Base-by-base conservation (phyloP, 92 coral and sea anemone species). In the Heteractis magnifica region DNA sequence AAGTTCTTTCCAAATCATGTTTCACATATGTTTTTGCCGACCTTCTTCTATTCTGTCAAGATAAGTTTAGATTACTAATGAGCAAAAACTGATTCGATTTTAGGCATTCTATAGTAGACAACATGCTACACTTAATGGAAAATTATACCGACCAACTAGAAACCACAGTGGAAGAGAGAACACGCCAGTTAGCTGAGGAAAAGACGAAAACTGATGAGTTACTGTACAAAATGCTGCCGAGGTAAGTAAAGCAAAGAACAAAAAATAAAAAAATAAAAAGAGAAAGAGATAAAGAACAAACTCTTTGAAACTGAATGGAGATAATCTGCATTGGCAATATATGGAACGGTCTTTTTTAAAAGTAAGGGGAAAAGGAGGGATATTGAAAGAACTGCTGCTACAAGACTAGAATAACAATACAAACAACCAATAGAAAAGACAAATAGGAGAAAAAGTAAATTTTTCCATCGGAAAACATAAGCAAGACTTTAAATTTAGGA, bases 121-220 rank as follows among this genome's bases (percentile, higher is more conserved):
- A 92, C 80, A 92, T 92, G 96, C 76, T 92, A 71, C 87, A 93
- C 59, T 83, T 92, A 89, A 92, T 92, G 96, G 96, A 90, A 71
- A 87, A 86, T 26, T 92, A 92, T 85, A 90, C 96, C 56, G 92
- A 92, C 56, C 93, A 92, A 19, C 80, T 92, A 50, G 96, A 92
- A 78, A 77, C 83, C 68, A 86, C 90, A 15, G 96, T 92, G 16
- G 90, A 92, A 20, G 93, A 92, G 74, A 87, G 96, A 80, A 92
- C 96, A 11, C 79, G 71, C 72, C 93, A 92, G 64, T 81, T 92
- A 15, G 96, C 93, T 4, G 93, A 92, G 41, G 96, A 92, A 75
- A 92, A 92, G 50, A 87, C 93, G 13, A 91, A 90, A 65, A 92
- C 96, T 41, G 96, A 92, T 83, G 93, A 92, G 74, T 71, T 92